Evolutionary conservation across 2,113 vertebrate species (phyloP).

Genomic region (Scolopax mira): DNA sequence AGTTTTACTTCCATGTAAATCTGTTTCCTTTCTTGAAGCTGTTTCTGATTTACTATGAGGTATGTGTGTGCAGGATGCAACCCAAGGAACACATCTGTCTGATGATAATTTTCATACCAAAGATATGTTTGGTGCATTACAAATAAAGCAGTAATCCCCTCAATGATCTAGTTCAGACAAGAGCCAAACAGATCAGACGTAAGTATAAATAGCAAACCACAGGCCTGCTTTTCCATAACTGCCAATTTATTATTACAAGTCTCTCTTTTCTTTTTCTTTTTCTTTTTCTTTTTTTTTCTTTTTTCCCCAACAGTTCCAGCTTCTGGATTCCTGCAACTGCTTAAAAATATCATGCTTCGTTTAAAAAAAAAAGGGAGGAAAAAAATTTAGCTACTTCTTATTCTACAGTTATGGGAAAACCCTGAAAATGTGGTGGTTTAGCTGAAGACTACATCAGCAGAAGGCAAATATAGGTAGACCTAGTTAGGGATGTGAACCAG

Average conservation of each 20-base stretch:
- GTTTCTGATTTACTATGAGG: neutral
- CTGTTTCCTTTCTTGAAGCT: neutral
- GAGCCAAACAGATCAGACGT: constrained; percentile 8
- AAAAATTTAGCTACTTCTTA: neutral
- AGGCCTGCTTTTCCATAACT: neutral
- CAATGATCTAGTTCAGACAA: neutral
- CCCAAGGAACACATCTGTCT: constrained; percentile 20
- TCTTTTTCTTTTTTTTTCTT: neutral
- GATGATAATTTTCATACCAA: neutral
- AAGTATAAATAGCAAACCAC: constrained; percentile 31
- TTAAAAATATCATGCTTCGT: neutral
- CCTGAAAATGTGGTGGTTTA: neutral
- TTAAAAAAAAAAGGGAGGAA: neutral
- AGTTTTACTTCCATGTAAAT: neutral
- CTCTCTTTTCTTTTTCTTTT: neutral
- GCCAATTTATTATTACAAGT: constrained; percentile 22
- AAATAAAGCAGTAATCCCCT: neutral
- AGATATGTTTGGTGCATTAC: constrained; percentile 17
- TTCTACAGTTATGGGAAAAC: neutral
- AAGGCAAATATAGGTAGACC: neutral
- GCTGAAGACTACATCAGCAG: neutral
- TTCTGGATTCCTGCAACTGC: neutral
- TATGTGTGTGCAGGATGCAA: neutral
- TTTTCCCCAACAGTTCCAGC: neutral
- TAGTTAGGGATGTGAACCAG: neutral